Evolutionary conservation across 2,113 vertebrate genomes (phyloP).

Genomic region (Eptesicus fuscus): DNA sequence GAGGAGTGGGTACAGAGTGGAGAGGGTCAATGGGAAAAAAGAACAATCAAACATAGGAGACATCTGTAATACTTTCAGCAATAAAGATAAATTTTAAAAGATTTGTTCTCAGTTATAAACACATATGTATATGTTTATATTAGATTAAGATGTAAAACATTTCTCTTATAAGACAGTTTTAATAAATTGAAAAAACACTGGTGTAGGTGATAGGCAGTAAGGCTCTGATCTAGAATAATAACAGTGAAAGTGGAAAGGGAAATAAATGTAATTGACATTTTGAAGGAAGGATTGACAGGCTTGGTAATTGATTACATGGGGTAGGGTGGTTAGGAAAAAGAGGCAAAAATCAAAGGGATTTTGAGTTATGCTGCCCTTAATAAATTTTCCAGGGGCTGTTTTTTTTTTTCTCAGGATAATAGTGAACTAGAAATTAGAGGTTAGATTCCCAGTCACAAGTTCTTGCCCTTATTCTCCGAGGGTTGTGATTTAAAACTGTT

Average conservation of each 20-base stretch:
- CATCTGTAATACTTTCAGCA: too few species aligned
- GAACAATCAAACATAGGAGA: too few species aligned
- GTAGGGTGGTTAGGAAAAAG: background rate
- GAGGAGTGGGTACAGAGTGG: too few species aligned
- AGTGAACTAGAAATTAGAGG: slow-evolving; percentile 33
- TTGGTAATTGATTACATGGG: background rate
- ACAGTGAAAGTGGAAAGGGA: background rate
- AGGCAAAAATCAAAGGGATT: background rate
- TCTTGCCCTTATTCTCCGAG: background rate
- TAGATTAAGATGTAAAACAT: slow-evolving; percentile 10
- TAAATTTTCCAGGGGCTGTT: background rate
- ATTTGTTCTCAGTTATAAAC: background rate
- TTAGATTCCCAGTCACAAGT: background rate
- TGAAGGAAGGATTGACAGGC: background rate
- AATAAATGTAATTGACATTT: background rate
- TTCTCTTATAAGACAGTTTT: background rate
- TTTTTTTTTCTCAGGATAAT: background rate
- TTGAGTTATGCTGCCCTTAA: background rate
- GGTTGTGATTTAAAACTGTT: slow-evolving; percentile 43
- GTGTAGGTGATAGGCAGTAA: background rate
- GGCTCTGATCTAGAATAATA: background rate
- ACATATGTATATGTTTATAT: background rate
- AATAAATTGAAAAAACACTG: background rate
- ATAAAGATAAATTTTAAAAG: background rate
- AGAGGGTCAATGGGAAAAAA: too few species aligned